Evolutionary conservation across 1,140 invertebrate genomes (phyloP).

Genomic region (Eubasilissa regina): DNA sequence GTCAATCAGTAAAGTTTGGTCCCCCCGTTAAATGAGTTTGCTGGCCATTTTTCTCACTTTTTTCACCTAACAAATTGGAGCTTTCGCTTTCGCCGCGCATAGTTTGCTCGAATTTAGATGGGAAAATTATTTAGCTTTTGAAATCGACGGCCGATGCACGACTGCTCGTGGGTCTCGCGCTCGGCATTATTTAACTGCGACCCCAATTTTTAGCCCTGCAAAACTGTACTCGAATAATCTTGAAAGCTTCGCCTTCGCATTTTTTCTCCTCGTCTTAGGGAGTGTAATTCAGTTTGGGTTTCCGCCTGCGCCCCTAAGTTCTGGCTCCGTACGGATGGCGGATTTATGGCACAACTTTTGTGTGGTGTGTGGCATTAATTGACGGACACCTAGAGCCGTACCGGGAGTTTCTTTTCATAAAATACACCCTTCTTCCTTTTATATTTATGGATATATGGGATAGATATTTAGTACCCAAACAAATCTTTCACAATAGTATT

Average conservation of each 20-base stretch:
- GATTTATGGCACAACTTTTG: constrained; percentile 30
- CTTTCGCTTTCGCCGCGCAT: constrained; percentile 22
- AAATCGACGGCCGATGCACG: constrained; percentile 28
- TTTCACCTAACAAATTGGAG: constrained; percentile 10
- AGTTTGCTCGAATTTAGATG: constrained; percentile 40
- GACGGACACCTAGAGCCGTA: background rate
- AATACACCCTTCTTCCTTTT: too few species aligned
- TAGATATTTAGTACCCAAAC: too few species aligned
- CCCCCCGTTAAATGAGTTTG: background rate
- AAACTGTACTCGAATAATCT: constrained; percentile 1
- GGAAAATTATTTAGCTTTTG: constrained; percentile 32
- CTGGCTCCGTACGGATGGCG: background rate
- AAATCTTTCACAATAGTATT: too few species aligned
- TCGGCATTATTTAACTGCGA: background rate
- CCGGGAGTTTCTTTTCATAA: too few species aligned
- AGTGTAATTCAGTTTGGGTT: constrained; percentile 6
- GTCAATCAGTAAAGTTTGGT: too few species aligned
- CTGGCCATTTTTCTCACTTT: constrained; percentile 3
- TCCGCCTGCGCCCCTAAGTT: background rate
- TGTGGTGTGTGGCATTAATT: constrained; percentile 21
- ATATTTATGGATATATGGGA: too few species aligned
- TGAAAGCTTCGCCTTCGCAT: background rate
- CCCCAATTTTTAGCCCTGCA: background rate
- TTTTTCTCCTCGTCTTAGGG: background rate
- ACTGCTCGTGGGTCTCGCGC: constrained; percentile 6